Percentiles rank a stretch among this genome's conserved stretches.
Conservation (phyloP, 1,140 invertebrate species). For the Drosophila kikkawai region DNA sequence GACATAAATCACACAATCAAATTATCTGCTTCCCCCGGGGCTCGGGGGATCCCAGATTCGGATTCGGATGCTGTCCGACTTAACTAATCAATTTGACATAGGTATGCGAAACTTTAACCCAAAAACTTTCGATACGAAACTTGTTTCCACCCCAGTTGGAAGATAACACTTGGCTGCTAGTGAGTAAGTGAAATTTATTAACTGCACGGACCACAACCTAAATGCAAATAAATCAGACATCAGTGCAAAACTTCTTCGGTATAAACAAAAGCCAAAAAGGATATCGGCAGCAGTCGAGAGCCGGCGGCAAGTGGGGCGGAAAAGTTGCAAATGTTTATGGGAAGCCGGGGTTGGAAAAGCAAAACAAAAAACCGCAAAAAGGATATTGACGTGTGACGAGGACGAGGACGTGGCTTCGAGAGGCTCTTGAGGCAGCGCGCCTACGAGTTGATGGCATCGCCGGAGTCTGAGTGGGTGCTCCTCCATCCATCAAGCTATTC, state of each 20-base stretch:
- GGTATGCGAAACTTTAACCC: constrained; percentile 58
- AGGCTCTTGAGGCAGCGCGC: constrained; percentile 44
- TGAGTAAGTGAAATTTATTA: constrained; percentile 76
- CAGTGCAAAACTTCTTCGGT: constrained; percentile 35
- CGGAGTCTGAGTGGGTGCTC: constrained; percentile 24
- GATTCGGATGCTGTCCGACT: constrained; percentile 50
- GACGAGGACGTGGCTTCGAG: constrained; percentile 45
- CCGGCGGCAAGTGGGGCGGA: constrained; percentile 55
- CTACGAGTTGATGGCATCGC: constrained; percentile 50
- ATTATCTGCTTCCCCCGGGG: constrained; percentile 49
- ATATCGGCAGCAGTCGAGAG: constrained; percentile 32
- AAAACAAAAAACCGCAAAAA: constrained; percentile 59
- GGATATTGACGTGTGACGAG: constrained; percentile 77
- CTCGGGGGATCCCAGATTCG: constrained; percentile 9
- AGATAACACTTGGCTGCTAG: constrained; percentile 58
- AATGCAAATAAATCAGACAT: constrained; percentile 78
- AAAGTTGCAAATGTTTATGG: constrained; percentile 57
- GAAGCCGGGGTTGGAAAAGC: neutral
- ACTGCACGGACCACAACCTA: constrained; percentile 58
- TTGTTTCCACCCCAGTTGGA: constrained; percentile 27
- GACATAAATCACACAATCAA: constrained; percentile 70
- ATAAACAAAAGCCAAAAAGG: constrained; percentile 13
- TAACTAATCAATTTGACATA: constrained; percentile 79
- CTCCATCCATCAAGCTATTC: constrained; percentile 29
- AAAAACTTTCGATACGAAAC: constrained; percentile 66